A percentile compares a stretch with the other conserved stretches of the same genome.
phyloP scores from a whole-genome alignment of 2,797 vertebrate species.

The Harpagifer antarcticus region DNA sequence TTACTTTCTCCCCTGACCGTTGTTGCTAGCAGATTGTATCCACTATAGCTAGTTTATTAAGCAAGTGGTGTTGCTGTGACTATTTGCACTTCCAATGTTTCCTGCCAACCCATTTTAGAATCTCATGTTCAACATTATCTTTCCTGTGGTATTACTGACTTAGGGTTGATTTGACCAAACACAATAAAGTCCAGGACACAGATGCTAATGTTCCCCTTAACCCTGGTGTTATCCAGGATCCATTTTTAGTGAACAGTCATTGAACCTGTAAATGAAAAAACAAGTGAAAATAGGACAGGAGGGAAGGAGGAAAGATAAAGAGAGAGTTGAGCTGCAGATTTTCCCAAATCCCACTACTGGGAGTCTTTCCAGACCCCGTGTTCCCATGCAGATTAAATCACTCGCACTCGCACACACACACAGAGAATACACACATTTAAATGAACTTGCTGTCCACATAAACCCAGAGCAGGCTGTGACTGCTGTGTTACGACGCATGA shows the following conservation, averaged over 20 bases:
- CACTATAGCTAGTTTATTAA: no score
- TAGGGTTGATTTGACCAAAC: background rate
- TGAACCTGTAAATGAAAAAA: constrained; percentile 31
- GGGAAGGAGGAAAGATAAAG: constrained; percentile 28
- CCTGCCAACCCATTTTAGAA: no score
- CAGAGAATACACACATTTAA: constrained; percentile 42
- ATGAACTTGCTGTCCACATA: constrained; percentile 37
- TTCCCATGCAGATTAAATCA: constrained; percentile 73
- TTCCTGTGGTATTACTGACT: background rate
- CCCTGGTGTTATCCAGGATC: background rate
- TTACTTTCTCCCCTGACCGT: no score
- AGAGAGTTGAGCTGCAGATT: constrained; percentile 66
- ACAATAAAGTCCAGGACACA: background rate
- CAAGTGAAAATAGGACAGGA: constrained; percentile 6
- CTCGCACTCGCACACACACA: constrained; percentile 25
- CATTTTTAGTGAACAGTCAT: background rate
- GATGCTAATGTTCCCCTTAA: background rate
- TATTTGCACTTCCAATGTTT: background rate
- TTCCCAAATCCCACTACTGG: constrained; percentile 74
- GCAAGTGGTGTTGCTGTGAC: no score
- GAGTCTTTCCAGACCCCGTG: constrained; percentile 72
- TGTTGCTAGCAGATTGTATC: no score
- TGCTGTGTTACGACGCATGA: constrained; percentile 24
- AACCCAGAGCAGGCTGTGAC: constrained; percentile 20
- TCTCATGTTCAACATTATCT: background rate